phyloP scores from a whole-genome alignment of 2,113 vertebrate species.

The Campylomormyrus tamandua region DNA sequence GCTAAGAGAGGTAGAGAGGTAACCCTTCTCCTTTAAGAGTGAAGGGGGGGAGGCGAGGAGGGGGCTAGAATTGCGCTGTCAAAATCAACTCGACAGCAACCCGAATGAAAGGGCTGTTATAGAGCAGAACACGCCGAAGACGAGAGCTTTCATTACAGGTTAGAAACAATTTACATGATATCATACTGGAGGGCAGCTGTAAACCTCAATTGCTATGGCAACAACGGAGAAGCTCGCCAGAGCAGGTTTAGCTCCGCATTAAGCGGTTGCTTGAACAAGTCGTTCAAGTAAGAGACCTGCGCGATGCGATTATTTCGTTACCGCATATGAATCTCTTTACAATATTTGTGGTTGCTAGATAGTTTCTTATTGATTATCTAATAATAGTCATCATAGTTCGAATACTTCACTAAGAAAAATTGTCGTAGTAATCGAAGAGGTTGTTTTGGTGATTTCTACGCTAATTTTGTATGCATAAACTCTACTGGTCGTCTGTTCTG shows the following conservation, averaged over 20 bases:
- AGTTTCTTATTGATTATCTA: not conserved
- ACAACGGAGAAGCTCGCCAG: not conserved
- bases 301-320: not conserved
- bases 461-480: not conserved
- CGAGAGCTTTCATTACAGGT: not conserved
- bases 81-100: slow-evolving; percentile 6
- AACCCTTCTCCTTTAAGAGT: slow-evolving; percentile 13
- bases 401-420: not conserved
- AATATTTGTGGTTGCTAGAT: not conserved
- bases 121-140: not conserved
- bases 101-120: not conserved
- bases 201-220: not conserved
- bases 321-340: not conserved
- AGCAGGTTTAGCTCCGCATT: not conserved
- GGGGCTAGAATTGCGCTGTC: not conserved
- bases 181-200: not conserved
- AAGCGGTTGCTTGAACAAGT: not conserved
- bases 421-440: not conserved
- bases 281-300: not conserved
- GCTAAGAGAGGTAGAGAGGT: not conserved
- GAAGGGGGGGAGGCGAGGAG: not conserved
- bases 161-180: not conserved
- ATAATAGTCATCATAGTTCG: not conserved
- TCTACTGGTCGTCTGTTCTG: not conserved
- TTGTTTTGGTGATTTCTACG: not conserved